Evolutionary conservation across 2,888 invertebrate species (phyloP).

Genomic region (Drosophila affinis): DNA sequence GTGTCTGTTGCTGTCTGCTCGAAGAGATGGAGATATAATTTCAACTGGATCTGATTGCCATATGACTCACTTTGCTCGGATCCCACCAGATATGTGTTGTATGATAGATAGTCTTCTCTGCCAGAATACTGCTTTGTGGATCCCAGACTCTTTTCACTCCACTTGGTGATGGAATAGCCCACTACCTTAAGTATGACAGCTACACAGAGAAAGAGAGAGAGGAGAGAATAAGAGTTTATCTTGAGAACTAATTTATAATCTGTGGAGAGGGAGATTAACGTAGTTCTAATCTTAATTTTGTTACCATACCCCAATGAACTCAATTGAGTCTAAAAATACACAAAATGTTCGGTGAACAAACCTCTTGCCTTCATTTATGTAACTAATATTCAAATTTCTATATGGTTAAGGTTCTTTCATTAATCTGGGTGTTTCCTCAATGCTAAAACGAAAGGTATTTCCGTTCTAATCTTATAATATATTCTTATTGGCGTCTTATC

Average conservation of each 20-base stretch:
- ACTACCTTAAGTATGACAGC: slow-evolving; percentile 74
- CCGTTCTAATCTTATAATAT: slow-evolving; percentile 9
- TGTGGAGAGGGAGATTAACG: neutral
- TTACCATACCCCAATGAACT: neutral
- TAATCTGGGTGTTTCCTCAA: neutral
- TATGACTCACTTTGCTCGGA: slow-evolving; percentile 83
- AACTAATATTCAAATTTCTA: neutral
- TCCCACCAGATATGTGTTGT: slow-evolving; percentile 84
- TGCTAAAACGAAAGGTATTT: neutral
- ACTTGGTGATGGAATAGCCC: slow-evolving; percentile 75
- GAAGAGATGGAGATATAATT: neutral
- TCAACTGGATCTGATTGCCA: neutral
- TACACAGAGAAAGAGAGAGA: slow-evolving; percentile 16
- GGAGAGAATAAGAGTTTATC: slow-evolving; percentile 13
- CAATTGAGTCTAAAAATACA: neutral
- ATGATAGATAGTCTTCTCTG: slow-evolving; percentile 84
- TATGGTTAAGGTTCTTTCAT: neutral
- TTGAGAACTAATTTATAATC: slow-evolving; percentile 8
- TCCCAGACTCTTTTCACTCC: slow-evolving; percentile 67
- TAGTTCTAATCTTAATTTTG: neutral
- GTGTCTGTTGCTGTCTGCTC: slow-evolving; percentile 51
- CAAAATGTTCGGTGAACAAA: too few species aligned
- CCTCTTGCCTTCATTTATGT: neutral
- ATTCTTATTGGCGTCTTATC: slow-evolving; percentile 47
- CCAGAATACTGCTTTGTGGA: slow-evolving; percentile 66